phyloP scores from a whole-genome alignment of 2,113 vertebrate species.

The Tenebrosternarchus preto region DNA sequence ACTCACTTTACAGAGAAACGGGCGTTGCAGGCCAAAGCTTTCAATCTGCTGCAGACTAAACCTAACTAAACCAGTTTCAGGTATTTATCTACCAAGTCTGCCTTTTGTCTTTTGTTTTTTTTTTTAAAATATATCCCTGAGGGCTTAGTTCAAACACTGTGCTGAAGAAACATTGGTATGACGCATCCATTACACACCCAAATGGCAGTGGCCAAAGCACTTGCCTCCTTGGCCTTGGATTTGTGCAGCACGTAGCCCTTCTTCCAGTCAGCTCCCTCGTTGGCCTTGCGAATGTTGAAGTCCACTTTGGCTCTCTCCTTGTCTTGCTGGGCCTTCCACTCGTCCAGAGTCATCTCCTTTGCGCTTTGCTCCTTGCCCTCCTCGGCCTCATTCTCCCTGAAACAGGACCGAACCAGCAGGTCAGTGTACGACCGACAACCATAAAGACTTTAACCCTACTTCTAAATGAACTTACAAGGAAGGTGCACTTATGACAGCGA shows the following conservation, averaged over 20 bases:
- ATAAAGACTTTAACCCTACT: not conserved
- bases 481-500: too few relatives aligned
- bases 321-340: slow-evolving; percentile 98
- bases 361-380: slow-evolving; percentile 96
- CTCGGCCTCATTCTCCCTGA: slow-evolving; percentile 94
- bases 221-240: slow-evolving; percentile 94
- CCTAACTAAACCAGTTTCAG: too few relatives aligned
- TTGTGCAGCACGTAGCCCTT: slow-evolving; percentile 98
- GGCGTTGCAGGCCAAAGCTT: too few relatives aligned
- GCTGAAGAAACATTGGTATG: too few relatives aligned
- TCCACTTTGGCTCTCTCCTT: slow-evolving; percentile 96
- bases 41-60: too few relatives aligned
- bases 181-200: too few relatives aligned
- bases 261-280: slow-evolving; percentile 96
- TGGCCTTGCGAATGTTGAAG: slow-evolving; percentile 98
- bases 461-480: too few relatives aligned
- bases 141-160: too few relatives aligned
- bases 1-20: too few relatives aligned
- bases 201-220: slow-evolving; percentile 26
- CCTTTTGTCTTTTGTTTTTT: too few relatives aligned
- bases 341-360: slow-evolving; percentile 98
- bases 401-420: slow-evolving; percentile 39
- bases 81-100: too few relatives aligned
- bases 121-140: too few relatives aligned
- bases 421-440: not conserved